Conservation (phyloP, 2,888 invertebrate species). For the Scrobipalpa costella region DNA sequence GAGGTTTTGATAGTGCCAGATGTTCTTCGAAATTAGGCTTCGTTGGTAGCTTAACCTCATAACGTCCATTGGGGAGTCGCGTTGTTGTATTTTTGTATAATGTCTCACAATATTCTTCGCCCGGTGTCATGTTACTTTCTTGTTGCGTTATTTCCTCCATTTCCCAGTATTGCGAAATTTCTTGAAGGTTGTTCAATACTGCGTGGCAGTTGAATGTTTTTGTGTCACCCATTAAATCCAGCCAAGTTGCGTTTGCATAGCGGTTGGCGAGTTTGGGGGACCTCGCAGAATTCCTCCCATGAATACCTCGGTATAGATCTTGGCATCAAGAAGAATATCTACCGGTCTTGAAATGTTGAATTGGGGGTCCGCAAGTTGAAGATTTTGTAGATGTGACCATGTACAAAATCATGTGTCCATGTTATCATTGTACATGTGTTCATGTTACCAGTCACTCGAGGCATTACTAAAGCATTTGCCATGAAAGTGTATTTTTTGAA, state of each 20-base stretch:
- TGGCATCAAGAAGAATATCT: too few relatives aligned
- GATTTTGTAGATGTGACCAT: too few relatives aligned
- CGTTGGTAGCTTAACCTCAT: too few relatives aligned
- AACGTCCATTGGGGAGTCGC: background rate
- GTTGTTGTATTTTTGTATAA: background rate
- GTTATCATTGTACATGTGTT: background rate
- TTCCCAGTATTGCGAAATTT: constrained; percentile 7
- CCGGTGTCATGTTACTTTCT: background rate
- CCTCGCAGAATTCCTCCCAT: background rate
- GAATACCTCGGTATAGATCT: background rate
- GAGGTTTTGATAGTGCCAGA: too few relatives aligned
- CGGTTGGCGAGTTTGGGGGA: background rate
- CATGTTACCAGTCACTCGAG: background rate
- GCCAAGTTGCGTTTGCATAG: background rate
- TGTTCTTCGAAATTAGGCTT: too few relatives aligned
- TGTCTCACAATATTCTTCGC: too few relatives aligned
- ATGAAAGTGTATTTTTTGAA: background rate
- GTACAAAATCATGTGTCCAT: too few relatives aligned
- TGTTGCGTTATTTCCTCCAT: background rate
- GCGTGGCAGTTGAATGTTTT: constrained; percentile 10
- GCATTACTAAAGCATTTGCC: background rate
- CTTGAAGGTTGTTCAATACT: background rate
- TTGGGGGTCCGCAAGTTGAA: background rate
- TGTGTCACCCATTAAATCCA: background rate
- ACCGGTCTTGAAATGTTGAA: too few relatives aligned